Percentiles rank a stretch among this genome's conserved stretches.
These are phyloP conservation scores for Strongylocentrotus purpuratus DNA, from an alignment of 35 echinoderm and acorn worm genomes.

Conservation along the genomic window DNA sequence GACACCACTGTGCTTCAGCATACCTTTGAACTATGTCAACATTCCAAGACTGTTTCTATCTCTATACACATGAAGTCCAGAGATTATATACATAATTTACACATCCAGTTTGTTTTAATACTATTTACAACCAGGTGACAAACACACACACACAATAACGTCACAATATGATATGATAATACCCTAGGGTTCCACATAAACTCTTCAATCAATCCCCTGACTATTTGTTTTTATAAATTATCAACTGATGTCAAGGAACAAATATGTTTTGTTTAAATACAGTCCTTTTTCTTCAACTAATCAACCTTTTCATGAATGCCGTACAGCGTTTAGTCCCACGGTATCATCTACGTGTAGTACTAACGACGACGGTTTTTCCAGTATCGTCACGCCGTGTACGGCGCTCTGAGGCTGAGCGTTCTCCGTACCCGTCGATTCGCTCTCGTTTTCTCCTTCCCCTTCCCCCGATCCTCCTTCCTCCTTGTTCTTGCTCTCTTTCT, in stretches of 20 bases:
- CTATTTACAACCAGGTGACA: slow-evolving; percentile 38
- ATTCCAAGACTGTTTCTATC: not conserved
- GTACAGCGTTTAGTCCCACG: slow-evolving; percentile 9
- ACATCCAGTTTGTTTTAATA: not conserved
- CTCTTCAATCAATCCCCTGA: slow-evolving; percentile 17
- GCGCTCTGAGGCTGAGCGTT: not conserved
- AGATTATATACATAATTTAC: slow-evolving; percentile 45
- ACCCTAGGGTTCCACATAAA: slow-evolving; percentile 23
- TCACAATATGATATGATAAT: slow-evolving; percentile 1
- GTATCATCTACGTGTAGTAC: slow-evolving; percentile 27
- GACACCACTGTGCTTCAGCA: not conserved
- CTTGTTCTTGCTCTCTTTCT: slow-evolving; percentile 97
- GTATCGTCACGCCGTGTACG: slow-evolving; percentile 17
- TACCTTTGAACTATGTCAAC: slow-evolving; percentile 27
- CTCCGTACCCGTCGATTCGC: slow-evolving; percentile 36
- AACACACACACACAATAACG: slow-evolving; percentile 27
- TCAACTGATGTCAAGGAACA: slow-evolving; percentile 7
- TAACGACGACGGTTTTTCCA: slow-evolving; percentile 34
- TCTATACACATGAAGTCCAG: slow-evolving; percentile 21
- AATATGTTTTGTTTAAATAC: slow-evolving; percentile 12
- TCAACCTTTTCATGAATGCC: slow-evolving; percentile 29
- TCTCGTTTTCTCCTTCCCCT: slow-evolving; percentile 44
- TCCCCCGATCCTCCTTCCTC: slow-evolving; percentile 53
- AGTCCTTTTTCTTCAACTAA: not conserved
- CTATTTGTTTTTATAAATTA: slow-evolving; percentile 16